Conservation (phyloP, 2,113 vertebrate genomes). For the Tachuris rubrigastra region DNA sequence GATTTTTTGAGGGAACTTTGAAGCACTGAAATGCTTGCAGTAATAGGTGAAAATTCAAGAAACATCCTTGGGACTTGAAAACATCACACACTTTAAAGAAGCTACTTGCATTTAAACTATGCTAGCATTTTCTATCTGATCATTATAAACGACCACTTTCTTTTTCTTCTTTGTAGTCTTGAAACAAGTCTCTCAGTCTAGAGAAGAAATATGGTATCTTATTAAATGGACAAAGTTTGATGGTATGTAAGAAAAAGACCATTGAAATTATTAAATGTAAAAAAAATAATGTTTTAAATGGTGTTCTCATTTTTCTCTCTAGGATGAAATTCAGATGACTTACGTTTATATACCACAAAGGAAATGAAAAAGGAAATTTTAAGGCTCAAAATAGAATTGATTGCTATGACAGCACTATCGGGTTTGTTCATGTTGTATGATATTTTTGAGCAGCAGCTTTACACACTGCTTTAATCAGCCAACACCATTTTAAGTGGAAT, state of each 20-base stretch:
- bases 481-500: background rate
- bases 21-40: background rate
- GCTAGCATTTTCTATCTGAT: background rate
- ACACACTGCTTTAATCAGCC: background rate
- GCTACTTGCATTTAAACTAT: background rate
- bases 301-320: background rate
- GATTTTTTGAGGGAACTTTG: background rate
- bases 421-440: background rate
- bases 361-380: background rate
- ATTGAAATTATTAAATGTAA: background rate
- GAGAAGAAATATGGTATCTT: background rate
- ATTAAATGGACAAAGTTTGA: background rate
- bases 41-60: background rate
- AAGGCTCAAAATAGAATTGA: background rate
- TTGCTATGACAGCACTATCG: background rate
- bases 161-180: background rate
- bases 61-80: background rate
- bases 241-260: background rate
- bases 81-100: background rate
- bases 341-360: background rate
- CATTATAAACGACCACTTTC: background rate
- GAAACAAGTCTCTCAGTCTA: background rate
- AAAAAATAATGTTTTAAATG: background rate
- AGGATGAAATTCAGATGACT: background rate
- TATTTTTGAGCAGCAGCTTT: background rate